These are phyloP conservation scores for Vireo griseus DNA, from an alignment of 2,797 vertebrate genomes.

Conservation along the genomic window DNA sequence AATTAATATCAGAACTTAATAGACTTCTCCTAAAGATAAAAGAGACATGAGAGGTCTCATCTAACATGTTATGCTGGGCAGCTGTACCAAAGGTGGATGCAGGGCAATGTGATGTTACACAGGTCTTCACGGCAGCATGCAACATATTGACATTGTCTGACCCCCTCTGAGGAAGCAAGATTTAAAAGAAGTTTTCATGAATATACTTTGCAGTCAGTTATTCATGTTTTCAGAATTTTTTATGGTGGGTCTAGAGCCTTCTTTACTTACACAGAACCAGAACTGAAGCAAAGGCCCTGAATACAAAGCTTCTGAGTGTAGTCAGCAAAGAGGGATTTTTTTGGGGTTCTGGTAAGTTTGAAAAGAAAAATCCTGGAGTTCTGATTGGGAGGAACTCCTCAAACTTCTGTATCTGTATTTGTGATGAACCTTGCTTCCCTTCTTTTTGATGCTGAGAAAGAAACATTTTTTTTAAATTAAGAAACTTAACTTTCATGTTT, in stretches of 20 bases:
- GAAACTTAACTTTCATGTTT: not conserved
- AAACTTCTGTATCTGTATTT: not conserved
- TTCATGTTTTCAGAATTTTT: not conserved
- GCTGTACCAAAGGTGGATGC: not conserved
- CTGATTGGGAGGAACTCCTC: not conserved
- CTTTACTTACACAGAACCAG: not conserved
- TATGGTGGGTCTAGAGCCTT: not conserved
- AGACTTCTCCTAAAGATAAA: not conserved
- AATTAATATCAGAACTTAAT: not conserved
- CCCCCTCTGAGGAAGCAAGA: not conserved
- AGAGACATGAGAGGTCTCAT: not conserved
- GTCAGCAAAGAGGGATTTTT: not conserved
- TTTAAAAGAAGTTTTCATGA: not conserved
- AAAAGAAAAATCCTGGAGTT: not conserved
- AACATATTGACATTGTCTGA: not conserved
- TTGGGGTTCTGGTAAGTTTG: not conserved
- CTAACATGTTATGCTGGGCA: not conserved
- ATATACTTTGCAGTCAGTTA: not conserved
- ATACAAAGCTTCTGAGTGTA: not conserved
- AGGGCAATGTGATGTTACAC: not conserved
- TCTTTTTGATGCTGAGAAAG: not conserved
- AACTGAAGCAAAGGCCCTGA: not conserved
- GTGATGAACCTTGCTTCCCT: not conserved
- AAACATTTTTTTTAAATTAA: not conserved
- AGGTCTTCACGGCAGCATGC: fast-evolving